Evolutionary conservation across 2,797 vertebrate species (phyloP).

Genomic region (Myotis planiceps): DNA sequence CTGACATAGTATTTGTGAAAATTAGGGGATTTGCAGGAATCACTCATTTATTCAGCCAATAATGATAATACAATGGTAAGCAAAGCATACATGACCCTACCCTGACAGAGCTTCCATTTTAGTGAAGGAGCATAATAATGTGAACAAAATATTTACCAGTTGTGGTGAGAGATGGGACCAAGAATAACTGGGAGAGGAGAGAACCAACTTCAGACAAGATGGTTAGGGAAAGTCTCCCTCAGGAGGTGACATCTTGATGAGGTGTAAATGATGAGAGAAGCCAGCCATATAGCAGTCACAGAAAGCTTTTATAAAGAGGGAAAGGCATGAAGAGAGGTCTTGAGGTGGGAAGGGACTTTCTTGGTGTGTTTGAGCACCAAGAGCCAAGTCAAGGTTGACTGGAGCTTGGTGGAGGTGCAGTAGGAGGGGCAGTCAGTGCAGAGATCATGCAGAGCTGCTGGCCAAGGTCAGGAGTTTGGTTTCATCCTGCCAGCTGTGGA

Average conservation of each 20-base stretch:
- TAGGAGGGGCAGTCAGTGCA: background rate
- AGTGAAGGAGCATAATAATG: background rate
- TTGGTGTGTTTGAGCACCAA: background rate
- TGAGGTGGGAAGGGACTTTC: background rate
- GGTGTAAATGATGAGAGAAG: background rate
- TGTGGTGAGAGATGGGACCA: background rate
- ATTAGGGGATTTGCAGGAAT: background rate
- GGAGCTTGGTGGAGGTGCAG: background rate
- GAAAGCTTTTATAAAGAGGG: background rate
- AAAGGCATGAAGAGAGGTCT: background rate
- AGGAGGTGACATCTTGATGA: background rate
- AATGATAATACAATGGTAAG: background rate
- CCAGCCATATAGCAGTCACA: background rate
- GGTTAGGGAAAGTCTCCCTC: background rate
- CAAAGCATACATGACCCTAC: background rate
- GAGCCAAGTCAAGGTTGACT: background rate
- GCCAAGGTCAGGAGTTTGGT: background rate
- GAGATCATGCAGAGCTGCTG: background rate
- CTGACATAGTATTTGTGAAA: background rate
- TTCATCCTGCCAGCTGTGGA: background rate
- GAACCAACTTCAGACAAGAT: background rate
- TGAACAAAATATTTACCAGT: background rate
- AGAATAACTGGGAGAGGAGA: background rate
- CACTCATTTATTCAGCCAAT: background rate
- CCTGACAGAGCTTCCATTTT: background rate